phyloP scores from a whole-genome alignment of 1,140 invertebrate genomes.

The Leptopilina clavipes region DNA sequence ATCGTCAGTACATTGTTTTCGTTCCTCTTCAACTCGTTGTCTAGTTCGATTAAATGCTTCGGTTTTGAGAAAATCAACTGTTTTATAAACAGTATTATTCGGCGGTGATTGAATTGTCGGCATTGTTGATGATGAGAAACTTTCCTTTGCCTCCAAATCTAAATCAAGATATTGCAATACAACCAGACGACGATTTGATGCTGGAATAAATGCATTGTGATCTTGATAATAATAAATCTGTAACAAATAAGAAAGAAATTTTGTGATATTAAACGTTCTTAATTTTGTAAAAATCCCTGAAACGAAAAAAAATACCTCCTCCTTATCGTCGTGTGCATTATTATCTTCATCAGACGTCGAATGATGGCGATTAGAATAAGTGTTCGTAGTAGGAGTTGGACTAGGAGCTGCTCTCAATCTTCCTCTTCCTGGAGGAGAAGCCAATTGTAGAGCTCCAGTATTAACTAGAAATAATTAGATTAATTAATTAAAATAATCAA shows the following conservation, averaged over 20 bases:
- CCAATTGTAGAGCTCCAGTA: constrained; percentile 67
- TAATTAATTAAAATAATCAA: background rate
- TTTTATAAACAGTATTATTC: constrained; percentile 87
- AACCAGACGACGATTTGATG: constrained; percentile 64
- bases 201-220: constrained; percentile 68
- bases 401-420: constrained; percentile 74
- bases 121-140: constrained; percentile 61
- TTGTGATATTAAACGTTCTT: too few relatives aligned
- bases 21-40: constrained; percentile 83
- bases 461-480: background rate
- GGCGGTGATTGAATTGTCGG: constrained; percentile 69
- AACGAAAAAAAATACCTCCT: constrained; percentile 59
- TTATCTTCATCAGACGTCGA: constrained; percentile 72
- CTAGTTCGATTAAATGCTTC: constrained; percentile 92
- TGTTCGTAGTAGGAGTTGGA: constrained; percentile 70
- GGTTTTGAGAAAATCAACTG: constrained; percentile 93
- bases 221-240: constrained; percentile 73
- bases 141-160: constrained; percentile 78
- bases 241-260: constrained; percentile 49
- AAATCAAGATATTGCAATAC: constrained; percentile 85
- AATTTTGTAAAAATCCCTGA: too few relatives aligned
- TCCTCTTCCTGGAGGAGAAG: constrained; percentile 69
- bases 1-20: constrained; percentile 72
- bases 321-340: constrained; percentile 66
- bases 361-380: constrained; percentile 60